phyloP scores from a whole-genome alignment of 2,113 vertebrate genomes.

The Corythoichthys haematopterus region DNA sequence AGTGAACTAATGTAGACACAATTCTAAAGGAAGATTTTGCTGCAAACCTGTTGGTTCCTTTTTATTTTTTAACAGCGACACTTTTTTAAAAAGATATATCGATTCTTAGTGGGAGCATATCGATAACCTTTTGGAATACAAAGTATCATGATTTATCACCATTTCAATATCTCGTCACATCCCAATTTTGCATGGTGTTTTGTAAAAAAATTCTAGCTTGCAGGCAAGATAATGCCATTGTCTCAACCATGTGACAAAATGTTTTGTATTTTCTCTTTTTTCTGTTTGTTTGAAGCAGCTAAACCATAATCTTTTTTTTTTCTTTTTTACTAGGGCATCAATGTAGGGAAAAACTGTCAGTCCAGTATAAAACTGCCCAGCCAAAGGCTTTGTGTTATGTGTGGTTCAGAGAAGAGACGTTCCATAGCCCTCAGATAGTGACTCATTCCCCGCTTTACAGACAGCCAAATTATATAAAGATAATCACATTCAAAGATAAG shows the following conservation, averaged over 20 bases:
- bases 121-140: too few relatives aligned
- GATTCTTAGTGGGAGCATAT: too few relatives aligned
- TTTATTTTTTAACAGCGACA: too few relatives aligned
- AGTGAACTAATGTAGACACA: too few relatives aligned
- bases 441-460: slow-evolving; percentile 64
- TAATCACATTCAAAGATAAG: slow-evolving; percentile 71
- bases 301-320: slow-evolving; percentile 6
- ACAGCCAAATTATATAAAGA: slow-evolving; percentile 69
- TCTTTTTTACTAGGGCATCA: slow-evolving; percentile 12
- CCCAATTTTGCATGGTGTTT: neutral
- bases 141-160: too few relatives aligned
- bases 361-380: slow-evolving; percentile 34
- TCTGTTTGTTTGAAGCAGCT: neutral
- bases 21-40: too few relatives aligned
- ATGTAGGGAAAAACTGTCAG: slow-evolving; percentile 25
- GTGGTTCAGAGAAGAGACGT: slow-evolving; percentile 38
- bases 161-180: too few relatives aligned
- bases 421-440: slow-evolving; percentile 61
- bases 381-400: slow-evolving; percentile 38
- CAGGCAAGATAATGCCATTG: neutral
- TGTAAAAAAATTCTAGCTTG: neutral
- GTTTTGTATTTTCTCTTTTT: neutral
- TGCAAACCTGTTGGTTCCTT: too few relatives aligned
- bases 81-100: too few relatives aligned
- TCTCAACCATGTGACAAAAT: neutral